Evolutionary conservation across 2,888 invertebrate species (phyloP).

Genomic region (Cosmia trapezina): DNA sequence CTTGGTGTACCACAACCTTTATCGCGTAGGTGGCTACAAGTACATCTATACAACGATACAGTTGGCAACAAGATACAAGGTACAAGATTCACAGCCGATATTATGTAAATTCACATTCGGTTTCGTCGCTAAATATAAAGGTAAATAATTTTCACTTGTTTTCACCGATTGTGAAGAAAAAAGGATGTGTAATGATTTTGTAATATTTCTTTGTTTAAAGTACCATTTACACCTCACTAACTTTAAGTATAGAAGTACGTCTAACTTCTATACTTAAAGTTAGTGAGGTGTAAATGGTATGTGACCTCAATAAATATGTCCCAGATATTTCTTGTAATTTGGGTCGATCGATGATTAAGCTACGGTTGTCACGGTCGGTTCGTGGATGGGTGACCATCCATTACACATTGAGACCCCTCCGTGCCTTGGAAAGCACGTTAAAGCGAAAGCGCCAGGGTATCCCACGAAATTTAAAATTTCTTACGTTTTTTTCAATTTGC

Average conservation of each 20-base stretch:
- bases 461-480: too few relatives aligned
- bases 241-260: too few relatives aligned
- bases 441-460: too few relatives aligned
- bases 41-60: not conserved
- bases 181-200: conserved; percentile 24
- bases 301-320: not conserved
- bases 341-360: not conserved
- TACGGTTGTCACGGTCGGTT: not conserved
- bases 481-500: too few relatives aligned
- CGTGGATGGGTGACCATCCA: not conserved
- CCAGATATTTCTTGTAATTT: not conserved
- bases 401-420: too few relatives aligned
- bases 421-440: too few relatives aligned
- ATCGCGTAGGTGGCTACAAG: conserved; percentile 34
- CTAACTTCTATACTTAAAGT: too few relatives aligned
- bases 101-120: conserved; percentile 39
- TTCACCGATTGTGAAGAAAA: conserved; percentile 3
- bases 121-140: conserved; percentile 33
- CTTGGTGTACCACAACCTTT: not conserved
- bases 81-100: conserved; percentile 22
- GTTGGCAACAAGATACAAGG: too few relatives aligned
- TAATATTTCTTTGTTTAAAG: conserved; percentile 16
- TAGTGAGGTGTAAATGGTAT: not conserved
- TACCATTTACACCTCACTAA: too few relatives aligned
- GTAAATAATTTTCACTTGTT: conserved; percentile 53